These are phyloP conservation scores for Myopa testacea DNA, from an alignment of 2,888 invertebrate species.

Conservation along the genomic window DNA sequence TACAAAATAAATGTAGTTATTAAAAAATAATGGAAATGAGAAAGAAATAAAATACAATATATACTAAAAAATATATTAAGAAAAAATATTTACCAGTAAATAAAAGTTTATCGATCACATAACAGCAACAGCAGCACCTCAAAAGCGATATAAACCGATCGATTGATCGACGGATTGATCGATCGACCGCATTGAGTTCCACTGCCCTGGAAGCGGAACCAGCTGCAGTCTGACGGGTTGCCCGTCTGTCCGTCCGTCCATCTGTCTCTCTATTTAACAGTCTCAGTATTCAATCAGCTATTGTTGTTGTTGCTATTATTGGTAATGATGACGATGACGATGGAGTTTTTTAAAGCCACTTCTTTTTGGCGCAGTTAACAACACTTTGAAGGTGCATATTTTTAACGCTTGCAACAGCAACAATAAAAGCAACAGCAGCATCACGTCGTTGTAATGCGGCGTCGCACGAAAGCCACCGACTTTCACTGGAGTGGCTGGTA, in stretches of 20 bases:
- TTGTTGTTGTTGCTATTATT: neutral
- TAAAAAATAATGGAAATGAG: neutral
- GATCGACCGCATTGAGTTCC: conserved; percentile 2
- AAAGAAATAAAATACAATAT: conserved; percentile 13
- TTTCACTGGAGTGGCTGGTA: conserved; percentile 47
- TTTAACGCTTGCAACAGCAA: neutral
- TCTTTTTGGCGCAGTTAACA: too few relatives aligned
- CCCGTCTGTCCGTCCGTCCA: too few relatives aligned
- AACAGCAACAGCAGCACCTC: conserved; percentile 13
- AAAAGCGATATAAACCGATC: conserved; percentile 6
- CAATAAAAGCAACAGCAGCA: conserved; percentile 8
- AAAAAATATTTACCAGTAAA: neutral
- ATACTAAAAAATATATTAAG: conserved; percentile 3
- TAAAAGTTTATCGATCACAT: conserved; percentile 30
- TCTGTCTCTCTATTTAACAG: too few relatives aligned
- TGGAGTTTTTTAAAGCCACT: too few relatives aligned
- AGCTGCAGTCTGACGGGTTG: neutral
- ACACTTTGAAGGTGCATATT: neutral
- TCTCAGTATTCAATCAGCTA: too few relatives aligned
- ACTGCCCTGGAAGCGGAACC: conserved; percentile 28
- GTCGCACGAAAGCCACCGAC: conserved; percentile 31
- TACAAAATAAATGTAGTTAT: neutral
- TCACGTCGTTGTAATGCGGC: too few relatives aligned
- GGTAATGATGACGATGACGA: neutral
- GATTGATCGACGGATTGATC: conserved; percentile 25